Evolutionary conservation across 2,888 invertebrate genomes (phyloP), one percentile per base, ranked within the genome.

Genomic region (Apamea epomidion): DNA sequence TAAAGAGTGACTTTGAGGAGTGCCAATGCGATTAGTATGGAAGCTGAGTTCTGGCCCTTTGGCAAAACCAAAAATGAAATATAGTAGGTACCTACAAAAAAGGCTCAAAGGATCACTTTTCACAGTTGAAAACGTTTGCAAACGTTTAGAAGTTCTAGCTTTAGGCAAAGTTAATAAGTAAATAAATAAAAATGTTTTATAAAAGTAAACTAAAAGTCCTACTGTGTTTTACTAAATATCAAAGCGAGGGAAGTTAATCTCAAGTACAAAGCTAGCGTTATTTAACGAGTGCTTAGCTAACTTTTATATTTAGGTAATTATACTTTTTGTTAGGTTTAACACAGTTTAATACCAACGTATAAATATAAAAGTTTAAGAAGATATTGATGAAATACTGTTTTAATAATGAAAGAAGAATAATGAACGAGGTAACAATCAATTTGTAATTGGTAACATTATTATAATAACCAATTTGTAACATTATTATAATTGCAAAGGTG

Each of bases 11-110:
- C 88, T 88, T 88, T 86, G 88, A 88, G 62, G 62, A 85, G 86
- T 88, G 85, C 62, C 88, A 88, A 86, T 83, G 75, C 37, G 83
- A 86, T 88, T 88, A 86, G 67, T 74, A 68, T 73, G 54, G 70
- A 70, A 29, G 42, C 65, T 51, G 54, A 80, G 73, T 70, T 67
- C 48, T 75, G 48, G 69, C 60, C 48, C 45, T 87, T 76, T 76
- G 37, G 54, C 14, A 71, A 76, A 79, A 60, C n/a, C 16, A 67
- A 60, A 87, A 87, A 76, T 74, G 51, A 76, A 74, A 81, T 85
- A 25, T 25, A 58, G 25, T 7, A 7, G 42, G 42, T 45, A 45
- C 45, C 45, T 12, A 54, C 14, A 25, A 42, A 65, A 48, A 60
- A 73, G 25, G 14, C 21, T 51, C 32, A 16, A 21, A 78, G 48